These are phyloP conservation scores for Tautogolabrus adspersus DNA, from an alignment of 2,113 vertebrate genomes.

Conservation along the genomic window DNA sequence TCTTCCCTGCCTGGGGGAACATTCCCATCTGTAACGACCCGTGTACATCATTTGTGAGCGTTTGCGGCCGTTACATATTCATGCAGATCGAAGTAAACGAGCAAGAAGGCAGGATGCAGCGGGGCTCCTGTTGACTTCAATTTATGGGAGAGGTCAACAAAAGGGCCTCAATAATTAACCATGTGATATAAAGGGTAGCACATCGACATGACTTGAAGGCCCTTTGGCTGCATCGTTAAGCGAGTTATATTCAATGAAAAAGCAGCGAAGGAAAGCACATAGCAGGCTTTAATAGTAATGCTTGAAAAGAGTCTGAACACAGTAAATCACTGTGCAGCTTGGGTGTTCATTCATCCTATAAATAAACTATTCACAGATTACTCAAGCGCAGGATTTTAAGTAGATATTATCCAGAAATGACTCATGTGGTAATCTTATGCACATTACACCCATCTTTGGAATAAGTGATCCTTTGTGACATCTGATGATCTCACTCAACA, in stretches of 20 bases:
- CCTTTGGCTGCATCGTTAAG: background rate
- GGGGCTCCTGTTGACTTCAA: background rate
- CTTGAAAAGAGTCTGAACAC: background rate
- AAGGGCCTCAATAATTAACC: constrained; percentile 33
- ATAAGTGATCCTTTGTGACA: background rate
- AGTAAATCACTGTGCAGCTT: background rate
- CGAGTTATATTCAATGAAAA: background rate
- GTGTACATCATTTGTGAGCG: constrained; percentile 47
- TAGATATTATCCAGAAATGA: background rate
- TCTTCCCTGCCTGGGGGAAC: constrained; percentile 28
- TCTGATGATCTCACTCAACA: background rate
- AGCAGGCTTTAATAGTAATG: background rate
- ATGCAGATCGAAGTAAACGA: constrained; percentile 16
- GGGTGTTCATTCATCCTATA: background rate
- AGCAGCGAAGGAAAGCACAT: background rate
- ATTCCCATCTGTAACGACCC: constrained; percentile 42
- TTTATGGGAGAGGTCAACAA: constrained; percentile 27
- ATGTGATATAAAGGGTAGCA: background rate
- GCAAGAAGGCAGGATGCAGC: constrained; percentile 10
- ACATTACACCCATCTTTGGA: background rate
- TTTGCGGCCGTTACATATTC: constrained; percentile 22
- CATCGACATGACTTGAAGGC: background rate
- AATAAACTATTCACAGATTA: background rate
- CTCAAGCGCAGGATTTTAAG: constrained; percentile 22
- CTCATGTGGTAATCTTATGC: background rate